Evolutionary conservation across 2,888 invertebrate genomes (phyloP), one percentile per base, ranked within the genome.

Genomic region (Parnassius glacialis): DNA sequence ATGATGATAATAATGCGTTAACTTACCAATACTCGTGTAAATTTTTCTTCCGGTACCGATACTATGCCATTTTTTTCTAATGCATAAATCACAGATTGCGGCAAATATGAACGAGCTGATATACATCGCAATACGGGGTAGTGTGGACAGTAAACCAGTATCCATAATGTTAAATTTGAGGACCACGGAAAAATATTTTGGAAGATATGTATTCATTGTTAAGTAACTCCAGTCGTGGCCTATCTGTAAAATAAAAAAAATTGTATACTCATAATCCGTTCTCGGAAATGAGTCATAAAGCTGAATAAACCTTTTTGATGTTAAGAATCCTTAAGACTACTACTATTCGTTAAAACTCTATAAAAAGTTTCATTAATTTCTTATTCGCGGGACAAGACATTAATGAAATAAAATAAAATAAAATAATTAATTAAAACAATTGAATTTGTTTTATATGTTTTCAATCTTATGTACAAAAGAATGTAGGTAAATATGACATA

Each of bases 201-300:
- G 95, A 16, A 95, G 84, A 71, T 95, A 94, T 0, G 94, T 94
- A 20, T 94, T 93, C 92, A 95, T 93, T 3, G 94, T 93, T 70
- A 94, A 94, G 72, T 94, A 93, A 1, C 94, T 94, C 93, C 94
- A 94, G 70, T 94, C 94, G 77, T 94, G 94, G 1, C 94, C 94
- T 42, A 94, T 79, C 89, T 94, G 90, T 13, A 71, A 71, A 60
- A 12, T 45, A 34, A 34, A 34, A 34, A 34, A 34, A 34, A 34
- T 3, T 7, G 5, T 34, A 34, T 34, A 0, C 5, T 3, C 7
- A 5, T 34, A 34, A 5, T 7, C 7, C 5, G 25, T 25, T 25
- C 5, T 1, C 34, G 34, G 34, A 34, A 34, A 34, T 7, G 34
- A 34, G 7, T 34, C 25, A 25, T 34, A 34, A 34, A 34, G 5